phyloP scores from a whole-genome alignment of 2,113 vertebrate species.

The Psilopsiagon aurifrons region DNA sequence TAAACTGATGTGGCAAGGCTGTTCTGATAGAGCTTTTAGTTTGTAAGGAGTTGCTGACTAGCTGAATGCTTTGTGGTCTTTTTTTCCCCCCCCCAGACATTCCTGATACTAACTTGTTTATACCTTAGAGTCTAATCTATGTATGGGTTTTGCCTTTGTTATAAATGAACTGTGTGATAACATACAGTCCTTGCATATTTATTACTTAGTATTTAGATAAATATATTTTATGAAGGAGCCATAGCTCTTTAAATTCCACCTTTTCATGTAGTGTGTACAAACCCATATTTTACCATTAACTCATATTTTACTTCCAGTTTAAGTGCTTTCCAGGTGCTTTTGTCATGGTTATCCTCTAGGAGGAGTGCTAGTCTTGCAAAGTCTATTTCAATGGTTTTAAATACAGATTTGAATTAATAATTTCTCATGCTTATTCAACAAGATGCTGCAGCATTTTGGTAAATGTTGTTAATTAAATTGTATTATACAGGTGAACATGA shows the following conservation, averaged over 20 bases:
- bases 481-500: constrained; percentile 94
- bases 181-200: not conserved
- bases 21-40: not conserved
- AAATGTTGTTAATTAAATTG: not conserved
- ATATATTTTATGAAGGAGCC: not conserved
- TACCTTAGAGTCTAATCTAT: not conserved
- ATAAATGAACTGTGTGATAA: not conserved
- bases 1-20: not conserved
- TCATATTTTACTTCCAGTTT: not conserved
- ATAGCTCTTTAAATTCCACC: not conserved
- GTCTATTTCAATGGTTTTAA: no score
- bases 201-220: not conserved
- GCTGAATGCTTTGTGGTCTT: not conserved
- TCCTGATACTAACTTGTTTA: not conserved
- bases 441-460: not conserved
- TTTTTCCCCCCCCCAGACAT: no score
- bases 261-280: not conserved
- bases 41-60: not conserved
- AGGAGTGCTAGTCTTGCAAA: not conserved
- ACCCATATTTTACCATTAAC: not conserved
- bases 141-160: not conserved
- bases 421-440: not conserved
- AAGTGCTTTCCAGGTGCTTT: not conserved
- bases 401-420: not conserved
- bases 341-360: not conserved